A percentile compares a stretch with the other conserved stretches of the same genome.
These are phyloP conservation scores for Cygnus buccinator DNA, from an alignment of 2,113 vertebrate genomes.

Conservation along the genomic window DNA sequence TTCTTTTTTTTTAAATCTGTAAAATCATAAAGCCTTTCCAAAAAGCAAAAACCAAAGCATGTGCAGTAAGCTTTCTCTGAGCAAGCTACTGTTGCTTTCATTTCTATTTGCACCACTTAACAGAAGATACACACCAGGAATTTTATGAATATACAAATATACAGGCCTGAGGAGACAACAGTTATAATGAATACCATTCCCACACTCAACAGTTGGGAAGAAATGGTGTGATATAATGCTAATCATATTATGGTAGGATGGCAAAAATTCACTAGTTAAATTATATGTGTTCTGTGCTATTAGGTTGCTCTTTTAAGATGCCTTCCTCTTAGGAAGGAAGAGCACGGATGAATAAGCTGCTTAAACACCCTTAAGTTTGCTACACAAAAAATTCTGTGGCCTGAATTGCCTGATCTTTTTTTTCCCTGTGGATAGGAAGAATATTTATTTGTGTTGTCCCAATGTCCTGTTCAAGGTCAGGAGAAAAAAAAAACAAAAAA, in stretches of 20 bases:
- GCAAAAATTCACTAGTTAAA: constrained; percentile 11
- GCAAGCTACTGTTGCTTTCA: constrained; percentile 40
- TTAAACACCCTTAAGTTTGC: constrained; percentile 30
- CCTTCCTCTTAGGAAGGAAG: constrained; percentile 18
- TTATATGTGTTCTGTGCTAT: constrained; percentile 6
- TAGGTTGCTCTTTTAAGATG: constrained; percentile 14
- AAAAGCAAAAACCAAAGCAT: constrained; percentile 6
- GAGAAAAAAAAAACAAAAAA: not conserved
- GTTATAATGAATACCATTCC: not conserved
- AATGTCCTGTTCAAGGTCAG: not conserved
- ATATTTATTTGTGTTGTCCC: constrained; percentile 6
- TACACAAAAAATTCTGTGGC: constrained; percentile 17
- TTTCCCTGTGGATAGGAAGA: not conserved
- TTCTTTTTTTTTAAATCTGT: not conserved
- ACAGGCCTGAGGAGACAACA: constrained; percentile 8
- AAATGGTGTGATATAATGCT: not conserved
- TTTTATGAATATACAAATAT: constrained; percentile 43
- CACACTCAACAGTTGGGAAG: not conserved
- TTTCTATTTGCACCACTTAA: constrained; percentile 37
- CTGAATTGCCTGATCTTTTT: not conserved
- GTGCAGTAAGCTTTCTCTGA: constrained; percentile 22
- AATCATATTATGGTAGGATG: not conserved
- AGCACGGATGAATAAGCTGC: constrained; percentile 50
- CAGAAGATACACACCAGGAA: constrained; percentile 57
- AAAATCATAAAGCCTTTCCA: constrained; percentile 23